Percentiles rank a stretch among this genome's conserved stretches.
Conservation (phyloP, 2,888 invertebrate species). For the Eurytoma californica region DNA sequence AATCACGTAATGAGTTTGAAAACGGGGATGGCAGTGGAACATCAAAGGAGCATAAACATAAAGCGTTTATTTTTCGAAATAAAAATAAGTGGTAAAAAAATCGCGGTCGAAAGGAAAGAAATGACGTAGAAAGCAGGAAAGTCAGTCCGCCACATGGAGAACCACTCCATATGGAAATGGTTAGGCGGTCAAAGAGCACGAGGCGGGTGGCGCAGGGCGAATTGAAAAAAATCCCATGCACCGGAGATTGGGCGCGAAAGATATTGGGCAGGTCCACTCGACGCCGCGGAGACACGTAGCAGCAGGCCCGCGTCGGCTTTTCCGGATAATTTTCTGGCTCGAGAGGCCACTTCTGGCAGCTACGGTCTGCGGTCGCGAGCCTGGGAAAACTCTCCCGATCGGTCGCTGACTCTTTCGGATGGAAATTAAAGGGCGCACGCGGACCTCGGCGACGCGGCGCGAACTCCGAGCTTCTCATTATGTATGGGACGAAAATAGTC, state of each 20-base stretch:
- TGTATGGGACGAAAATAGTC: constrained; percentile 47
- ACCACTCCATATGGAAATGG: no score
- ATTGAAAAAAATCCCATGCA: constrained; percentile 33
- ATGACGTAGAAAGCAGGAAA: no score
- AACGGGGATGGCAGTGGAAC: no score
- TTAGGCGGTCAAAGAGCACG: constrained; percentile 11
- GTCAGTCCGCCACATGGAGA: no score
- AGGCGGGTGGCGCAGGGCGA: neutral
- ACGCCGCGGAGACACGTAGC: constrained; percentile 31
- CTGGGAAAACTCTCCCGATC: constrained; percentile 36
- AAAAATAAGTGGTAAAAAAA: neutral
- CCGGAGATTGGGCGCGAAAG: constrained; percentile 38
- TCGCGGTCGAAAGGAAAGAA: neutral
- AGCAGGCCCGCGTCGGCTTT: constrained; percentile 23
- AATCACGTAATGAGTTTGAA: no score
- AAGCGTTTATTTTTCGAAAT: no score
- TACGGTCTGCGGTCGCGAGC: constrained; percentile 10
- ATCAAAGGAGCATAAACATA: no score
- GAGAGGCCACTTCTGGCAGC: constrained; percentile 23
- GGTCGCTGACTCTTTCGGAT: no score
- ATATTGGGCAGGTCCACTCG: constrained; percentile 49
- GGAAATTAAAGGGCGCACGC: constrained; percentile 42
- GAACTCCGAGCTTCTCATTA: constrained; percentile 47
- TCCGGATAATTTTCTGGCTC: constrained; percentile 16
- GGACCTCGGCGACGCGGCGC: neutral